Conservation (phyloP, 1,140 invertebrate genomes). For the Diachasma alloeum region DNA sequence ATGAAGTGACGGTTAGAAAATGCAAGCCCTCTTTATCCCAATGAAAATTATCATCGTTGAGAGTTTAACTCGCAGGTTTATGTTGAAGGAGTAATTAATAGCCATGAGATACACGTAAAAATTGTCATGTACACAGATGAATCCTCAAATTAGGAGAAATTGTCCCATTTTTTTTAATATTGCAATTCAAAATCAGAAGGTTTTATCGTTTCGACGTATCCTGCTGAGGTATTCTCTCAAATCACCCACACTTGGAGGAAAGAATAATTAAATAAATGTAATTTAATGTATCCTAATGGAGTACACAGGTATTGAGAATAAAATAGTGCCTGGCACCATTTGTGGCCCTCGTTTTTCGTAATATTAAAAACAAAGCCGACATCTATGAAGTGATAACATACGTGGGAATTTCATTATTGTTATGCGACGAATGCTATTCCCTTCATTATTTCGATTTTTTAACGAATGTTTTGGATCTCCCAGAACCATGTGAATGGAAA, state of each 20-base stretch:
- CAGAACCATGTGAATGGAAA: not conserved
- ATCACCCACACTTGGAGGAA: not conserved
- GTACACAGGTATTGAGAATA: slow-evolving; percentile 61
- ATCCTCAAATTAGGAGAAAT: too few species aligned
- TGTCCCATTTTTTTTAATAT: too few species aligned
- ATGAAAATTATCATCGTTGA: slow-evolving; percentile 31
- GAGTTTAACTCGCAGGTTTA: slow-evolving; percentile 45
- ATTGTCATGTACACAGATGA: not conserved
- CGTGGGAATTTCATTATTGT: not conserved
- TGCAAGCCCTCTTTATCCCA: slow-evolving; percentile 45
- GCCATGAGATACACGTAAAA: slow-evolving; percentile 15
- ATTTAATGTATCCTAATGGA: slow-evolving; percentile 52
- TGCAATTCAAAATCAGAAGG: slow-evolving; percentile 2
- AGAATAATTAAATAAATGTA: slow-evolving; percentile 18
- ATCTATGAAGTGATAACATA: not conserved
- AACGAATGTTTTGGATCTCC: not conserved
- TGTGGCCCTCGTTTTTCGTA: slow-evolving; percentile 59
- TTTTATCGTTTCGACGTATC: slow-evolving; percentile 29
- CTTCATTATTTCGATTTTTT: not conserved
- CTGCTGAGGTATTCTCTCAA: not conserved
- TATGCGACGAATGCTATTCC: not conserved
- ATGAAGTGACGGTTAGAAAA: slow-evolving; percentile 32
- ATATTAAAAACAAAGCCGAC: slow-evolving; percentile 11
- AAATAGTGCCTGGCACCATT: slow-evolving; percentile 66
- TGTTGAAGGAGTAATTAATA: slow-evolving; percentile 35